Percentiles rank a stretch among this genome's conserved stretches.
Evolutionary conservation across 2,888 invertebrate species (phyloP).

Genomic region (Ormia ochracea): DNA sequence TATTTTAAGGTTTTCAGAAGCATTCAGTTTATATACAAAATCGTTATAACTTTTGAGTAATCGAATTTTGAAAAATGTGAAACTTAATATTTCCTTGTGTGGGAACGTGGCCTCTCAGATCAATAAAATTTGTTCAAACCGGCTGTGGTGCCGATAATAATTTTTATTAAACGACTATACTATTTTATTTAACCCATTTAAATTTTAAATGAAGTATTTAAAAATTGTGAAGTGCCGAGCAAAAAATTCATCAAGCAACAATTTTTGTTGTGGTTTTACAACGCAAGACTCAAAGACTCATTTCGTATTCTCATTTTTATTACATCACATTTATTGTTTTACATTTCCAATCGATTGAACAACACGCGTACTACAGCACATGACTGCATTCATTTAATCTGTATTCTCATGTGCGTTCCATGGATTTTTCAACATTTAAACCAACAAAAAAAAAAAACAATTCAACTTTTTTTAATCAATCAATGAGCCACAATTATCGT

Average conservation of each 20-base stretch:
- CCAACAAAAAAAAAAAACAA: background rate
- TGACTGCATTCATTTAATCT: constrained; percentile 31
- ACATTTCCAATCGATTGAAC: constrained; percentile 72
- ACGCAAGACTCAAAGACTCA: background rate
- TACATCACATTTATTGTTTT: constrained; percentile 41
- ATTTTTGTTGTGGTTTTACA: background rate
- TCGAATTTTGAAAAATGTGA: too few species aligned
- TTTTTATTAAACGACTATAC: too few species aligned
- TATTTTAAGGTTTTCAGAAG: too few species aligned
- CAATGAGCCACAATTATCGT: constrained; percentile 58
- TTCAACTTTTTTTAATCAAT: background rate
- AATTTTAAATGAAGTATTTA: too few species aligned
- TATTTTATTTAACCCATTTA: too few species aligned
- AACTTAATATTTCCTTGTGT: too few species aligned
- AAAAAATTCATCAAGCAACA: background rate
- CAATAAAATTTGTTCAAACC: too few species aligned
- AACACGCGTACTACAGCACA: constrained; percentile 65
- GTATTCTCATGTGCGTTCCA: constrained; percentile 13
- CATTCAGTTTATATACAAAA: too few species aligned
- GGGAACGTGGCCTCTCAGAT: too few species aligned
- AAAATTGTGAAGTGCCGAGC: too few species aligned
- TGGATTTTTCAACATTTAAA: constrained; percentile 21
- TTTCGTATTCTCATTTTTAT: background rate
- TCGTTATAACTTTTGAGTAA: too few species aligned
- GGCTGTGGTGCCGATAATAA: too few species aligned